Evolutionary conservation across 2,797 vertebrate genomes (phyloP), one percentile per base, ranked within the genome.

Genomic region (Cottoperca gobio): DNA sequence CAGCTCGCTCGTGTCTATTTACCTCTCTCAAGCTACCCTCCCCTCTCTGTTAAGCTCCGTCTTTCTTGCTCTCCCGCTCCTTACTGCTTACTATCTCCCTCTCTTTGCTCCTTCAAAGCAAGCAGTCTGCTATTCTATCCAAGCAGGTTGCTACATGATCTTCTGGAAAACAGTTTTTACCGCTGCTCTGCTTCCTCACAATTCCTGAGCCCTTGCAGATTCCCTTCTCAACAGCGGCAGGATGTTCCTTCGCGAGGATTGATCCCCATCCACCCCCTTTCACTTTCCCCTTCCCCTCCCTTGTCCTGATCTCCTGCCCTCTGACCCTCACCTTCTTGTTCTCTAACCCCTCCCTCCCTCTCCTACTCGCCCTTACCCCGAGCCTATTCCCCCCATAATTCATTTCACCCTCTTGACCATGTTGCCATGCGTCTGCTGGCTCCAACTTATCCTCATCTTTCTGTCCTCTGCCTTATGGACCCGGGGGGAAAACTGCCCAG

Each of bases 371-470:
- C 57, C 93, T 91, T 87, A 82, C 73, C 86, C 87, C 19, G 17
- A 84, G 70, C 87, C 90, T 88, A 76, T 77, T 81, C 84, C 63
- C 81, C 80, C 77, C 82, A 68, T 77, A 67, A 84, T 46, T 80
- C 67, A 79, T 90, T 85, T 64, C 60, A 89, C 89, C 89, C 92
- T 79, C 92, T 91, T 92, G 95, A 97, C 93, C 94, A 98, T 98
- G 97, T 95, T 93, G 95, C 95, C 95, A 96, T 97, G 96, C 93
- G 93, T 94, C 73, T 85, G 85, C 92, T 95, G 93, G 94, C 91
- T 94, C 82, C 96, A 96, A 85, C 93, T 93, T 88, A 92, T 93
- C 94, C 92, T 96, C 85, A 92, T 94, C 90, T 93, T 96, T 80
- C 86, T 96, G 86, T 93, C 94, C 81, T 93, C 95, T 26, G 91